Conservation (phyloP, 2,113 vertebrate genomes). For the Brienomyrus brachyistius region DNA sequence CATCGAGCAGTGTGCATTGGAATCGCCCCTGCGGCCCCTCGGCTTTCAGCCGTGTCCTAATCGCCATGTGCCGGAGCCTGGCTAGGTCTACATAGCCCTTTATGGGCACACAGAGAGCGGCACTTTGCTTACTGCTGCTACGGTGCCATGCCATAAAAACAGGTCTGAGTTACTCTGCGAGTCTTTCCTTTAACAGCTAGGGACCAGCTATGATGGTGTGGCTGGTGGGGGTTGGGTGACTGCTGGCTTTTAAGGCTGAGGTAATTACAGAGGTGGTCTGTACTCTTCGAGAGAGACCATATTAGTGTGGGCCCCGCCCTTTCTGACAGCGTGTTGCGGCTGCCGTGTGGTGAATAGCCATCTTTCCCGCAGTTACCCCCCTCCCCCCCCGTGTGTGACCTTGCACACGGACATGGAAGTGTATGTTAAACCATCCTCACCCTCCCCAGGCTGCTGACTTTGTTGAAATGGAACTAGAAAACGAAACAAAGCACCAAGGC, state of each 20-base stretch:
- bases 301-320: not conserved
- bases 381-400: not conserved
- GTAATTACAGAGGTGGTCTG: not conserved
- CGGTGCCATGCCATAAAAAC: not conserved
- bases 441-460: slow-evolving; percentile 26
- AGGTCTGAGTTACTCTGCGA: not conserved
- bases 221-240: not conserved
- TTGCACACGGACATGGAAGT: slow-evolving; percentile 19
- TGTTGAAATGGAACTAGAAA: slow-evolving; percentile 43
- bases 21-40: not conserved
- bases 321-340: not conserved
- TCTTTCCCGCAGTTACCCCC: not conserved
- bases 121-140: not conserved
- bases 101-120: not conserved
- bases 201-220: not conserved
- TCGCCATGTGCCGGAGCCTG: not conserved
- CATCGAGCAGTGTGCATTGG: not conserved
- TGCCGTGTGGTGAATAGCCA: not conserved
- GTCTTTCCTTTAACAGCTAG: not conserved
- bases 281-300: not conserved
- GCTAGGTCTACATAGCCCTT: not conserved
- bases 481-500: slow-evolving; percentile 16
- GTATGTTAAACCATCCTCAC: not conserved
- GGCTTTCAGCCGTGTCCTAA: not conserved
- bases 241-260: not conserved